Percentiles rank a stretch among this genome's conserved stretches.
Conservation (phyloP, 2,888 invertebrate genomes). For the Bibio marci region DNA sequence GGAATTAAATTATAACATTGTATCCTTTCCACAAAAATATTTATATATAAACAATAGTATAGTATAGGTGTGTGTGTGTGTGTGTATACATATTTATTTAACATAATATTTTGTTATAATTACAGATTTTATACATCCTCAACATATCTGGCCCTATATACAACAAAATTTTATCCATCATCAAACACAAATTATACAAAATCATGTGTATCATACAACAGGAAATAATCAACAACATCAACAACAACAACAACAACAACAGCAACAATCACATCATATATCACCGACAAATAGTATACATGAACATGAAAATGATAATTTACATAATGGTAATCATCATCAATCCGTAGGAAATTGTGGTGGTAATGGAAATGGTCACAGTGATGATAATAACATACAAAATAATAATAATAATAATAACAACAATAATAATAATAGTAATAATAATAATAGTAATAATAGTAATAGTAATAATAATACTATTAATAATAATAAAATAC, state of each 20-base stretch:
- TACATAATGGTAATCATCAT: background rate
- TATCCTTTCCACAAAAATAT: too few species aligned
- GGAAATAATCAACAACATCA: slow-evolving; percentile 4
- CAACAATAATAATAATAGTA: slow-evolving; percentile 6
- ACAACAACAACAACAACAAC: slow-evolving; percentile 3
- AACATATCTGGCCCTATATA: slow-evolving; percentile 33
- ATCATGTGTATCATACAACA: slow-evolving; percentile 26
- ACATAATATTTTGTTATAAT: too few species aligned
- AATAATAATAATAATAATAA: too few species aligned
- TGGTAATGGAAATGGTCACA: slow-evolving; percentile 1
- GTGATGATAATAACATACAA: slow-evolving; percentile 20
- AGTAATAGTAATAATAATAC: background rate
- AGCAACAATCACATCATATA: slow-evolving; percentile 3
- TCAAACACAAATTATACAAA: slow-evolving; percentile 23
- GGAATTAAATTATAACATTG: too few species aligned
- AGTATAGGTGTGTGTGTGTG: too few species aligned
- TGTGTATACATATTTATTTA: too few species aligned
- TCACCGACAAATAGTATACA: slow-evolving; percentile 3
- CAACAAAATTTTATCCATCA: slow-evolving; percentile 32
- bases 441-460: background rate
- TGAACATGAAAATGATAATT: slow-evolving; percentile 4
- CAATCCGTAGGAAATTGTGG: background rate
- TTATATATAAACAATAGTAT: too few species aligned
- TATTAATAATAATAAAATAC: slow-evolving; percentile 3
- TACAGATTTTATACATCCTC: slow-evolving; percentile 31